Percentiles rank a stretch among this genome's conserved stretches.
Evolutionary conservation across 1,140 invertebrate genomes (phyloP).

Genomic region (Magallana ariakensis): DNA sequence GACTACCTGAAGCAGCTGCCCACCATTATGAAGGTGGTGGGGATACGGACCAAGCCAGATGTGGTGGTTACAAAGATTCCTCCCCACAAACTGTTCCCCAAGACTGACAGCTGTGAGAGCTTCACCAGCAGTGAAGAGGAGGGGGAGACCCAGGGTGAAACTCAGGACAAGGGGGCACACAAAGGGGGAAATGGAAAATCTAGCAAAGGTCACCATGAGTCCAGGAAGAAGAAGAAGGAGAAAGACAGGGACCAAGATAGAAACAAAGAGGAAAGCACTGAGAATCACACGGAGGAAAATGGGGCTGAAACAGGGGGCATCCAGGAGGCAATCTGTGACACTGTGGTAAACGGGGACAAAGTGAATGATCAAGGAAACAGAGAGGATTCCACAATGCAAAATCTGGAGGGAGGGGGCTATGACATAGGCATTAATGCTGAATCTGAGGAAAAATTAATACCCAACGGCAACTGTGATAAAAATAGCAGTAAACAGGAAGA

Average conservation of each 20-base stretch:
- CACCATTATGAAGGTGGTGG: slow-evolving; percentile 81
- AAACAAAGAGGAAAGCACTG: not conserved
- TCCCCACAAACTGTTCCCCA: slow-evolving; percentile 31
- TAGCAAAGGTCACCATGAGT: not conserved
- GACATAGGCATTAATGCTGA: not conserved
- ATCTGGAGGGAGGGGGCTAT: not conserved
- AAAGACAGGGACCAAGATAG: not conserved
- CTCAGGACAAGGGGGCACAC: not conserved
- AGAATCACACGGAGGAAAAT: not conserved
- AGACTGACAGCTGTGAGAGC: slow-evolving; percentile 32
- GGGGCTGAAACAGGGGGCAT: not conserved
- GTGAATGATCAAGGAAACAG: not conserved
- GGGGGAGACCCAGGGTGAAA: slow-evolving; percentile 6
- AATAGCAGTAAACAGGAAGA: not conserved
- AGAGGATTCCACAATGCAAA: not conserved
- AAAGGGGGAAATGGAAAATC: not conserved
- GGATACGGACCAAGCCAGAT: slow-evolving; percentile 75
- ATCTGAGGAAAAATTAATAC: not conserved
- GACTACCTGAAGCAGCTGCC: slow-evolving; percentile 85
- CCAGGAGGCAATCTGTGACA: not conserved
- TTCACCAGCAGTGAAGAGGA: slow-evolving; percentile 54
- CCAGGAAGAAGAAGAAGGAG: not conserved
- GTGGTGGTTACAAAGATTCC: slow-evolving; percentile 15
- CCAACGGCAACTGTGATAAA: not conserved
- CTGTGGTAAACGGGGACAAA: not conserved